These are phyloP conservation scores for Papilio elwesi DNA, from an alignment of 2,888 invertebrate genomes.

Conservation along the genomic window DNA sequence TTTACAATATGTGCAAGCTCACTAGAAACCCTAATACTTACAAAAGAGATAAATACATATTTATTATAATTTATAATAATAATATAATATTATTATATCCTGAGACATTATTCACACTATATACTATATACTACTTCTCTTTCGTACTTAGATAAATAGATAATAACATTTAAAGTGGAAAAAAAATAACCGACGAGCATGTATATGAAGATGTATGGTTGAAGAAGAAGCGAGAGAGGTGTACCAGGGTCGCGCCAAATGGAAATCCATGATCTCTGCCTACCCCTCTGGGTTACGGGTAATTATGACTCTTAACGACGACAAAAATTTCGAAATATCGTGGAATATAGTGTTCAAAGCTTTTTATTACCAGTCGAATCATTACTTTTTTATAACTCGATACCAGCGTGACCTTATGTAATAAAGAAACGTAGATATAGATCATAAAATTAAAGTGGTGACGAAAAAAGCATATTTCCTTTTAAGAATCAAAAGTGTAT, in stretches of 20 bases:
- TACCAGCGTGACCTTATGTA: slow-evolving; percentile 60
- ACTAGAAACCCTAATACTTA: neutral
- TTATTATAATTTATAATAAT: neutral
- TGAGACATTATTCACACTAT: too few relatives aligned
- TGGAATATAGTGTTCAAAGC: slow-evolving; percentile 8
- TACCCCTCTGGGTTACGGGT: too few relatives aligned
- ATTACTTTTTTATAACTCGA: slow-evolving; percentile 54
- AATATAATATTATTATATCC: neutral
- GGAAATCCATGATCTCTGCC: too few relatives aligned
- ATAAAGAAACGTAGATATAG: slow-evolving; percentile 60
- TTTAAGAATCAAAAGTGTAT: slow-evolving; percentile 49
- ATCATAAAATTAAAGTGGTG: slow-evolving; percentile 54
- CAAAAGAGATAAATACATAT: neutral
- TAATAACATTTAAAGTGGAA: too few relatives aligned
- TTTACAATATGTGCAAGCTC: neutral
- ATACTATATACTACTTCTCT: too few relatives aligned
- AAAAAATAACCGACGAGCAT: too few relatives aligned
- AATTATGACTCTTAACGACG: neutral
- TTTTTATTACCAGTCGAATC: slow-evolving; percentile 49
- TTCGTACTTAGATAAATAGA: too few relatives aligned
- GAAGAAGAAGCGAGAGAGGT: too few relatives aligned
- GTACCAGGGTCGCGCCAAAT: too few relatives aligned
- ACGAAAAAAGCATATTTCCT: slow-evolving; percentile 47
- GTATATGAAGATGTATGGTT: too few relatives aligned
- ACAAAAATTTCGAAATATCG: neutral